Evolutionary conservation across 2,888 invertebrate genomes (phyloP).

Genomic region (Luffia ferchaultella): DNA sequence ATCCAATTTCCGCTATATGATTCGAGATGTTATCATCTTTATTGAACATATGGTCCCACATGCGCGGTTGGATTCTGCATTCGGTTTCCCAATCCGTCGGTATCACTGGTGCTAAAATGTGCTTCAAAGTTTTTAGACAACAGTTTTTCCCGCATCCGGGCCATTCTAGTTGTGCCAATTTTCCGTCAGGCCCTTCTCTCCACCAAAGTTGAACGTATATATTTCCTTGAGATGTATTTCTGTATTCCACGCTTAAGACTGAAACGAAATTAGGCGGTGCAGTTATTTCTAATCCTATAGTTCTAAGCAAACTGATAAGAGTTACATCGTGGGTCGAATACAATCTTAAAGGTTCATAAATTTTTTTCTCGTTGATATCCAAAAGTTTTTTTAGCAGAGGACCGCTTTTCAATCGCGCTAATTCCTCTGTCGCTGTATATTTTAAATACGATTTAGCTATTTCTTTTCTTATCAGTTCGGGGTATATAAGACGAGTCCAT

Average conservation of each 20-base stretch:
- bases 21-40: too few species aligned
- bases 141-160: slow-evolving; percentile 10
- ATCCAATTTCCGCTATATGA: too few species aligned
- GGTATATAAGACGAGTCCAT: slow-evolving; percentile 9
- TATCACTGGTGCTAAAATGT: slow-evolving; percentile 7
- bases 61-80: slow-evolving; percentile 6
- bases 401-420: slow-evolving; percentile 10
- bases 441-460: slow-evolving; percentile 3
- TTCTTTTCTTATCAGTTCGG: slow-evolving; percentile 6
- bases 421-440: slow-evolving; percentile 3
- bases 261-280: slow-evolving; percentile 11
- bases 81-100: slow-evolving; percentile 12
- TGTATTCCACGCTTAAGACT: slow-evolving; percentile 10
- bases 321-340: slow-evolving; percentile 13
- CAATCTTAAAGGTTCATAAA: slow-evolving; percentile 7
- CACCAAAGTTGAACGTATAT: slow-evolving; percentile 11
- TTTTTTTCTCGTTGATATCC: slow-evolving; percentile 1
- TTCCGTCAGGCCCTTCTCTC: slow-evolving; percentile 6
- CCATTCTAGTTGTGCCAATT: slow-evolving; percentile 4
- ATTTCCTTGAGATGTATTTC: neutral
- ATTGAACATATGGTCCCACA: too few species aligned
- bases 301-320: slow-evolving; percentile 8
- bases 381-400: slow-evolving; percentile 9
- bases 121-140: slow-evolving; percentile 6
- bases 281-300: slow-evolving; percentile 7